Evolutionary conservation across 2,113 vertebrate genomes (phyloP).

Genomic region (Taxidea taxus): DNA sequence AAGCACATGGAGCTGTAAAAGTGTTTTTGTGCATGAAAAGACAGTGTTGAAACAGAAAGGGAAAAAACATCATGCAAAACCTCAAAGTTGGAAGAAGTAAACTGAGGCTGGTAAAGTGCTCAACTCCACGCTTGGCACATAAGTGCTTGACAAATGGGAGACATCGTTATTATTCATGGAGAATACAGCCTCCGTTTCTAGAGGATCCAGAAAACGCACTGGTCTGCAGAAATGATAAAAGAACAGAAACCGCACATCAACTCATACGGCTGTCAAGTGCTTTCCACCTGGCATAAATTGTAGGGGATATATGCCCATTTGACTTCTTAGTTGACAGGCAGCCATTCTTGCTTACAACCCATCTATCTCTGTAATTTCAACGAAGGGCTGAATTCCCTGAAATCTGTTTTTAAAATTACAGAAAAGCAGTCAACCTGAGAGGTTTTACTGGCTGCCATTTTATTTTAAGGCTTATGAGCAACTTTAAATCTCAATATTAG

Average conservation of each 20-base stretch:
- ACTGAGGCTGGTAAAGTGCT: background rate
- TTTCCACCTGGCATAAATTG: background rate
- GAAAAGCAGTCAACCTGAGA: slow-evolving; percentile 17
- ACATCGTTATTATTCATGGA: background rate
- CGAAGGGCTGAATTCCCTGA: slow-evolving; percentile 8
- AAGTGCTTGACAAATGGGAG: background rate
- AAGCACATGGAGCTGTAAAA: background rate
- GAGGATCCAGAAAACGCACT: background rate
- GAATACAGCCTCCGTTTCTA: background rate
- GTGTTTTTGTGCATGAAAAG: background rate
- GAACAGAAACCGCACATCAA: background rate
- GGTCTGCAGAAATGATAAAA: background rate
- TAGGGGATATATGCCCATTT: background rate
- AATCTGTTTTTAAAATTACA: slow-evolving; percentile 10
- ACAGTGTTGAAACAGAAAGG: background rate
- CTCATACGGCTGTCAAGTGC: background rate
- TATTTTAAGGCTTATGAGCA: slow-evolving; percentile 1
- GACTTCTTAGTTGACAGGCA: slow-evolving; percentile 14
- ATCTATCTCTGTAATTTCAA: slow-evolving; percentile 47
- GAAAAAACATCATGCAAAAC: background rate
- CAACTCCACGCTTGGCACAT: background rate
- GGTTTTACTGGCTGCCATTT: slow-evolving; percentile 30
- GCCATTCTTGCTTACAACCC: background rate
- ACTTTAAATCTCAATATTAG: slow-evolving; percentile 33
- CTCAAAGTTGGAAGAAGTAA: background rate